Percentiles rank a stretch among this genome's conserved stretches.
Conservation (phyloP, 2,797 vertebrate species). For the Miichthys miiuy region DNA sequence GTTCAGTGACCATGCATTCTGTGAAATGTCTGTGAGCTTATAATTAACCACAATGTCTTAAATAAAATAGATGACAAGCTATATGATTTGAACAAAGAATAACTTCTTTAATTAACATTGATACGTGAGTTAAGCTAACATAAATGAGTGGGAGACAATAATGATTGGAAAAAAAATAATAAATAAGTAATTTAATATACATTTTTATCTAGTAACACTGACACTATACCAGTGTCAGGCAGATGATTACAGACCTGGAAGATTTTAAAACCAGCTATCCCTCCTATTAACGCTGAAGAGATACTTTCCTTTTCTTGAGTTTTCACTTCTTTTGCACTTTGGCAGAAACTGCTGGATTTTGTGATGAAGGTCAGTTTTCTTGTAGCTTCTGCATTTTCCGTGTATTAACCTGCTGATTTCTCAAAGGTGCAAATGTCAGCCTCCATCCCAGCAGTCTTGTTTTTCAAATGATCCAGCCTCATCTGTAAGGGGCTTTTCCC, state of each 20-base stretch:
- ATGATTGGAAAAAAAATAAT: not conserved
- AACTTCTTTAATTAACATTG: not conserved
- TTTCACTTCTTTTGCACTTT: not conserved
- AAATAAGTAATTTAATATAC: not conserved
- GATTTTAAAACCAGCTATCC: constrained; percentile 1
- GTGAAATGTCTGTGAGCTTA: not conserved
- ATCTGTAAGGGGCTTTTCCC: constrained; percentile 6
- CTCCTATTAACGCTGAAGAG: not conserved
- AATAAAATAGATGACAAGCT: not conserved
- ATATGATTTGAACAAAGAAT: not conserved
- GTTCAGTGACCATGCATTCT: not conserved
- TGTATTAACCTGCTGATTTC: constrained; percentile 10
- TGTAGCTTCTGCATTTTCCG: constrained; percentile 15
- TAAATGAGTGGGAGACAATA: not conserved
- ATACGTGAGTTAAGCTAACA: not conserved
- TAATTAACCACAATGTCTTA: too few species aligned
- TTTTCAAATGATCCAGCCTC: constrained; percentile 18
- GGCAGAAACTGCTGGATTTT: not conserved
- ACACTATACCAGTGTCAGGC: not conserved
- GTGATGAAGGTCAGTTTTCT: constrained; percentile 15
- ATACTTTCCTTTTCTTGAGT: not conserved
- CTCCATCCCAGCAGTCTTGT: constrained; percentile 1
- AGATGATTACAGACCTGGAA: not conserved
- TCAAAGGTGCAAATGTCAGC: constrained; percentile 25
- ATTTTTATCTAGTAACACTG: not conserved